Percentiles rank a stretch among this genome's conserved stretches.
Conservation (phyloP, 2,888 invertebrate genomes). For the Boloria selene region DNA sequence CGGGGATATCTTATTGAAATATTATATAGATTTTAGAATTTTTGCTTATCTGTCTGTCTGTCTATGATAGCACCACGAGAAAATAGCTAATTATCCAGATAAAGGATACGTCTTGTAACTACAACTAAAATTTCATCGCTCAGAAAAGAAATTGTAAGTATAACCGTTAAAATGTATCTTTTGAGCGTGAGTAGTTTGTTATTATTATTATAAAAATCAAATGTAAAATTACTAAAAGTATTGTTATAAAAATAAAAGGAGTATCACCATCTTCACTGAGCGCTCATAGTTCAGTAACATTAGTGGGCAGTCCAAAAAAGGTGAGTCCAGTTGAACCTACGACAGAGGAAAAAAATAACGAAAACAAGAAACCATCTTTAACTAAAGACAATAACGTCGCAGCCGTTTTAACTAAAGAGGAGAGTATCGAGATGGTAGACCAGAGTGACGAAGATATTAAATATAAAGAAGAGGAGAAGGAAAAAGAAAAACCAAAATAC, state of each 20-base stretch:
- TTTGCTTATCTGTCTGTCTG: too few species aligned
- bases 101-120: too few species aligned
- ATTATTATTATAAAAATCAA: too few species aligned
- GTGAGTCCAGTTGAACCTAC: slow-evolving; percentile 58
- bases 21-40: too few species aligned
- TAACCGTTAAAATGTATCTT: too few species aligned
- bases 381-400: slow-evolving; percentile 62
- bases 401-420: slow-evolving; percentile 64
- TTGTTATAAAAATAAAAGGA: slow-evolving; percentile 47
- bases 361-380: slow-evolving; percentile 48
- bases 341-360: slow-evolving; percentile 43
- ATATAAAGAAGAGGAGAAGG: slow-evolving; percentile 59
- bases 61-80: too few species aligned
- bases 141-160: too few species aligned
- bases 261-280: slow-evolving; percentile 86
- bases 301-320: slow-evolving; percentile 84
- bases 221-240: background rate
- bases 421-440: slow-evolving; percentile 74
- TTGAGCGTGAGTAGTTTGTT: too few species aligned
- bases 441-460: slow-evolving; percentile 75
- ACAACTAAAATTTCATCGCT: too few species aligned
- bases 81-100: too few species aligned
- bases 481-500: slow-evolving; percentile 66
- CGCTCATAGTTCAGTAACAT: slow-evolving; percentile 87
- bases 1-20: too few species aligned